phyloP scores from a whole-genome alignment of 2,113 vertebrate genomes.

The Gavia stellata region DNA sequence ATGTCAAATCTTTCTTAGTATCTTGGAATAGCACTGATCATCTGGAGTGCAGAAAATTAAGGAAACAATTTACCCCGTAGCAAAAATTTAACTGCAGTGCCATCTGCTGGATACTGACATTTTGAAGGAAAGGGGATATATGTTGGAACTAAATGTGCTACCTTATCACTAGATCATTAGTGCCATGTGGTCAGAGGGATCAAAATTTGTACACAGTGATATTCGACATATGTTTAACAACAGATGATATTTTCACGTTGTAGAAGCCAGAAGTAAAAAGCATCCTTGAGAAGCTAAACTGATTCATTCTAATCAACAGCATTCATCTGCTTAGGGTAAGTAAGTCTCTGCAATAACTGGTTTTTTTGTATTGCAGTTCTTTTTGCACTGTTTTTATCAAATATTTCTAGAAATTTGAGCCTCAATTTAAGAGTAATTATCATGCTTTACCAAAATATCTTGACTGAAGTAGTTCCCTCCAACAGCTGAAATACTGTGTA shows the following conservation, averaged over 20 bases:
- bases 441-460: neutral
- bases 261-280: neutral
- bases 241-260: neutral
- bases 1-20: neutral
- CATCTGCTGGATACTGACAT: constrained; percentile 47
- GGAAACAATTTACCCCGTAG: neutral
- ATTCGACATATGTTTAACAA: neutral
- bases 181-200: neutral
- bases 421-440: neutral
- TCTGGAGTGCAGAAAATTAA: neutral
- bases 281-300: neutral
- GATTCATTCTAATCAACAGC: neutral
- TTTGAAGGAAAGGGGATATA: neutral
- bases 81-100: constrained; percentile 6
- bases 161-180: neutral
- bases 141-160: neutral
- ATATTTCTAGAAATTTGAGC: neutral
- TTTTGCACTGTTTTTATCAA: neutral
- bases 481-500: neutral
- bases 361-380: neutral
- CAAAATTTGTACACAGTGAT: neutral
- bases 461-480: neutral
- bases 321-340: neutral
- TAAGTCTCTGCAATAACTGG: neutral
- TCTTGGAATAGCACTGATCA: neutral